phyloP scores from a whole-genome alignment of 2,797 vertebrate species.

The Helarctos malayanus region DNA sequence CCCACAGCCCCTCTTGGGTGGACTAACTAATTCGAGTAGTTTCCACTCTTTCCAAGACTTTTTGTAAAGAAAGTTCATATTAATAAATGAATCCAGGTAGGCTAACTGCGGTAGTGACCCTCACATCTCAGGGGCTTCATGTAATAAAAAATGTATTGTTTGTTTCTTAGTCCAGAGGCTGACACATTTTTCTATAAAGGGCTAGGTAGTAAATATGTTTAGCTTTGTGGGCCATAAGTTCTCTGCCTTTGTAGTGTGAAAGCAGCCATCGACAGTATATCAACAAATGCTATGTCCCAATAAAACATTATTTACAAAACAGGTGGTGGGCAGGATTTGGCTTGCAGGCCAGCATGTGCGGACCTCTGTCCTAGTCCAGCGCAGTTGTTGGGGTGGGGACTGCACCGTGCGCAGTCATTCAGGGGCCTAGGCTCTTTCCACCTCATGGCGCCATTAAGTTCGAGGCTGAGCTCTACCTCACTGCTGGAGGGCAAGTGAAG shows the following conservation, averaged over 20 bases:
- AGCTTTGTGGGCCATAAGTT: neutral
- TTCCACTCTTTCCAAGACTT: neutral
- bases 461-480: neutral
- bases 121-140: neutral
- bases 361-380: neutral
- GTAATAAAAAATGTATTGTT: neutral
- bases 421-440: neutral
- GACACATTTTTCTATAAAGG: neutral
- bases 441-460: neutral
- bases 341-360: neutral
- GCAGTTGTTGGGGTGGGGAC: neutral
- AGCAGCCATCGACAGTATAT: neutral
- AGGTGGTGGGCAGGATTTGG: too few species aligned
- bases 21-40: neutral
- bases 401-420: neutral
- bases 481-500: neutral
- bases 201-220: neutral
- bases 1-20: neutral
- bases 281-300: too few species aligned
- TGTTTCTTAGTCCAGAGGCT: neutral
- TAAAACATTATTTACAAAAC: neutral
- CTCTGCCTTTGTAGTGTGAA: neutral
- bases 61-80: neutral
- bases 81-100: neutral
- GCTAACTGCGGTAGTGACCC: neutral